phyloP scores from a whole-genome alignment of 2,797 vertebrate species.

The Notolepis coatsorum region DNA sequence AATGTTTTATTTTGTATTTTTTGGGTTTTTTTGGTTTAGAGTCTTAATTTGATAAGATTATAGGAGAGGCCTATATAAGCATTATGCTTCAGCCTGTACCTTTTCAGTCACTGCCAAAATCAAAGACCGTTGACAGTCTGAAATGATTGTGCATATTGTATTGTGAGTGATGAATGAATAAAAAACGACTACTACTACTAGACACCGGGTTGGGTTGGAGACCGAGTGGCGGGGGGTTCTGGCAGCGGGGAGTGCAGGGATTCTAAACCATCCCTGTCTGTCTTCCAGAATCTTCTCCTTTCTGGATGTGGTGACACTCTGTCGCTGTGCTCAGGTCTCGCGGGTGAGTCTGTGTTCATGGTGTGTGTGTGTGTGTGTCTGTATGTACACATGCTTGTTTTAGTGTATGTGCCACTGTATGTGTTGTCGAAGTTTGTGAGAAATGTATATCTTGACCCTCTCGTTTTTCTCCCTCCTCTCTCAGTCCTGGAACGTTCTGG shows the following conservation, averaged over 20 bases:
- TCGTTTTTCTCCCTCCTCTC: constrained; percentile 34
- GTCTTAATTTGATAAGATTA: too few species aligned
- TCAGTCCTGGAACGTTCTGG: constrained; percentile 97
- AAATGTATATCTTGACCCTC: constrained; percentile 16
- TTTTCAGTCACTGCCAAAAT: too few species aligned
- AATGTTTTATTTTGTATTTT: too few species aligned
- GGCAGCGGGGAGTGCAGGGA: constrained; percentile 48
- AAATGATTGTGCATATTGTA: too few species aligned
- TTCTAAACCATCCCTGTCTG: constrained; percentile 64
- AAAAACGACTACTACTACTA: too few species aligned
- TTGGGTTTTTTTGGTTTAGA: too few species aligned
- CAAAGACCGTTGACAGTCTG: too few species aligned
- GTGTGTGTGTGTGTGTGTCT: constrained; percentile 24
- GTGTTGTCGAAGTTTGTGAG: not conserved
- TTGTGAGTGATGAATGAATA: too few species aligned
- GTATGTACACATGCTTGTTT: not conserved
- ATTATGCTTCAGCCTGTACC: too few species aligned
- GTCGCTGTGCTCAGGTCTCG: constrained; percentile 98
- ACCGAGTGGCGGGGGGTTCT: constrained; percentile 51
- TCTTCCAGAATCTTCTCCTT: constrained; percentile 96
- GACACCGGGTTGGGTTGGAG: constrained; percentile 25
- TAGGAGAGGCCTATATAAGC: too few species aligned
- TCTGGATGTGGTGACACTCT: constrained; percentile 98
- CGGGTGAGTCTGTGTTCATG: constrained; percentile 87
- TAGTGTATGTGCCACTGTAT: not conserved